These are phyloP conservation scores for Watsonalla cultraria DNA, from an alignment of 2,888 invertebrate species.

Conservation along the genomic window DNA sequence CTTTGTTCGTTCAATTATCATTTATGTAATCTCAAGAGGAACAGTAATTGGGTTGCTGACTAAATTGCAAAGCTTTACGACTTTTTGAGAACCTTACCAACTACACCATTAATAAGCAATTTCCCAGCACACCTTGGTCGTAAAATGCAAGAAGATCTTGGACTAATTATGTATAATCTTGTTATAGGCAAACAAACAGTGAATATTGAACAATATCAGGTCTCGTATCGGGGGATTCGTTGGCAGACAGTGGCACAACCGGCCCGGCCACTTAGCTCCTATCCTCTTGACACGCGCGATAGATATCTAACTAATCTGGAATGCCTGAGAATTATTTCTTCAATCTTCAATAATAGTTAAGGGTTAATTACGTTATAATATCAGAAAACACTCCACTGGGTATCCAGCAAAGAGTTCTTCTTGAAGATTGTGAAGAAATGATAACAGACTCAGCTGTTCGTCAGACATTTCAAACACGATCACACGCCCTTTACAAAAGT, in stretches of 20 bases:
- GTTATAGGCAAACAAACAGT: not conserved
- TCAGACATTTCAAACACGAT: no score
- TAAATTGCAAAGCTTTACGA: not conserved
- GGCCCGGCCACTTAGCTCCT: conserved; percentile 1
- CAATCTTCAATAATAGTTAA: not conserved
- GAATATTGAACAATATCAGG: not conserved
- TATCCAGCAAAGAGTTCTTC: no score
- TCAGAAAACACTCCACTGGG: no score
- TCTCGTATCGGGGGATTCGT: not conserved
- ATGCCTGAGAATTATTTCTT: not conserved
- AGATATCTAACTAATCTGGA: not conserved
- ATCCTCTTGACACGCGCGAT: not conserved
- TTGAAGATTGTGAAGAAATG: no score
- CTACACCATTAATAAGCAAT: not conserved
- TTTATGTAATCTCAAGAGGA: no score
- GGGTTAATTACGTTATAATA: no score
- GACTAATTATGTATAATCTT: not conserved
- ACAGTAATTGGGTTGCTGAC: no score
- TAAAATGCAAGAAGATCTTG: not conserved
- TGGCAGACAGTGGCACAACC: conserved; percentile 1
- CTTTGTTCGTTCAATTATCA: no score
- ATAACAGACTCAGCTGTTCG: no score
- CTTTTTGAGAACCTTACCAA: not conserved
- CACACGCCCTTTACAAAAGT: no score
- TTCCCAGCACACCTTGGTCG: not conserved